Base-by-base conservation (phyloP, 2,797 vertebrate genomes). In the Acipenser transmontanus region DNA sequence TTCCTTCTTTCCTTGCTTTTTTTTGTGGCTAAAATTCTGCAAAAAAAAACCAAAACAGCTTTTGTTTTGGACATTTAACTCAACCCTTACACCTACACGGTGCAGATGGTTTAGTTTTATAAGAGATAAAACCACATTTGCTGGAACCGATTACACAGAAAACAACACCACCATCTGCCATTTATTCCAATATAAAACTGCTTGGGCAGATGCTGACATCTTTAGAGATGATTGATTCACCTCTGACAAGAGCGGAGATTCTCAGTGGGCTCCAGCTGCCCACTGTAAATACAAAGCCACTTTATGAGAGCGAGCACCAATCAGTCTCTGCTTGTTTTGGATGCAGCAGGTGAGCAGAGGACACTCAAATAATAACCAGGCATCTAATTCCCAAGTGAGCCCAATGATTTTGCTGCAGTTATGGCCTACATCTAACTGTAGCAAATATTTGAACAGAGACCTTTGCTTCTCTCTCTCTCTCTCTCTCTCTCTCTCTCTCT, bases 71-170 rank as follows among this genome's bases (percentile, higher is more conserved):
- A n/a, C 60, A 57, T 70, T 70, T 65, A 14, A 80, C 82, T 79
- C 84, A 84, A 89, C 89, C 88, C 86, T 89, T 89, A 93, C 94
- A 95, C 94, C 92, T 95, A 93, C 92, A 92, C 89, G 85, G 88
- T 91, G 88, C 96, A 98, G 96, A 98, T 97, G 94, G 95, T 91
- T 96, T 93, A 87, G 87, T 95, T 95, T 94, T 95, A 92, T 91
- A 93, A 88, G 92, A 95, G 94, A 93, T 94, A 95, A 93, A 95
- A 93, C 93, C 88, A 89, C 94, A 91, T 98, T 98, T 94, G 94
- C 93, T 96, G 93, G 92, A 94, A 93, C 95, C 97, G 96, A 98
- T 98, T 98, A 98, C 98, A 97, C 92, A 95, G 94, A 94, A 93
- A 95, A 89, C 88, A 97, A 95, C 94, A 95, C 93, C 91, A 89